Percentiles rank a stretch among this genome's conserved stretches.
Evolutionary conservation across 2,888 invertebrate genomes (phyloP).

Genomic region (Fragum sueziense): DNA sequence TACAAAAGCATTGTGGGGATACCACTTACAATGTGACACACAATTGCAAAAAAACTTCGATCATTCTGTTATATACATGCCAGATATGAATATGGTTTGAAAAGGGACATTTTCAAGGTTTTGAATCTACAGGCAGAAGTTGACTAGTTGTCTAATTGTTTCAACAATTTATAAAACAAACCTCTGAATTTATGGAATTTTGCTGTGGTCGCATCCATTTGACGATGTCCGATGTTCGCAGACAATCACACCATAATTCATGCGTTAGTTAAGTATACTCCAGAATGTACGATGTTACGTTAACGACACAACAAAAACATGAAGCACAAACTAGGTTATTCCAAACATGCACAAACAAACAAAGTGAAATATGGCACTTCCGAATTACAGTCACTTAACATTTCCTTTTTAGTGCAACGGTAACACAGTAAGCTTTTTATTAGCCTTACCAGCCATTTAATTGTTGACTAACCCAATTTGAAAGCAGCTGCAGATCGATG

Average conservation of each 20-base stretch:
- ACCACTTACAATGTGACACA: no score
- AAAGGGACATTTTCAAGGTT: no score
- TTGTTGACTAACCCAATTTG: no score
- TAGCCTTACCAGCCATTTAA: no score
- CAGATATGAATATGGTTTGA: no score
- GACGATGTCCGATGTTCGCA: neutral
- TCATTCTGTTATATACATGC: no score
- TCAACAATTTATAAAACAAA: constrained; percentile 33
- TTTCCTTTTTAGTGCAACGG: constrained; percentile 8
- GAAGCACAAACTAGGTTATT: neutral
- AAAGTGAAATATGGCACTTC: constrained; percentile 4
- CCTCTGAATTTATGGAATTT: constrained; percentile 59
- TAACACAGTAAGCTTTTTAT: no score
- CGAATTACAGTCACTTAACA: neutral
- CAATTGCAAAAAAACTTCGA: no score
- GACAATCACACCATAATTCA: neutral
- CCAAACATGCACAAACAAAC: constrained; percentile 6
- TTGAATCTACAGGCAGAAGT: no score
- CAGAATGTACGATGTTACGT: neutral
- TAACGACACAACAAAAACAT: neutral
- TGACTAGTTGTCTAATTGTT: neutral
- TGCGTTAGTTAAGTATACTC: neutral
- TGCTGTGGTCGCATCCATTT: constrained; percentile 55
- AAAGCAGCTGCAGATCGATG: no score
- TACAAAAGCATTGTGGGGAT: no score